Percentiles rank a stretch among this genome's conserved stretches.
Conservation (phyloP, 1,140 invertebrate genomes). For the Drosophila sp. region DNA sequence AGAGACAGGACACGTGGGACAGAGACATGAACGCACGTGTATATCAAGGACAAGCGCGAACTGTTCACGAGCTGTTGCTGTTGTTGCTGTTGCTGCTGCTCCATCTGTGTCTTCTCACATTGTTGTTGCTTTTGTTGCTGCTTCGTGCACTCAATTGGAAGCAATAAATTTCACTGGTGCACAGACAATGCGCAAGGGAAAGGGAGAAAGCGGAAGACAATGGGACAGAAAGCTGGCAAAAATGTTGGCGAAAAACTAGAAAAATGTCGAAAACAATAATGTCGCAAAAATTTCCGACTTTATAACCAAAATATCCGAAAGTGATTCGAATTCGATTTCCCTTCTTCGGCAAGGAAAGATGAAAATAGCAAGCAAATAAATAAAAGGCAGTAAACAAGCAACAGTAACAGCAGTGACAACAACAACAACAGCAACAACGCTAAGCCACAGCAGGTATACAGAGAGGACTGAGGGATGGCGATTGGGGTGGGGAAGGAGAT, state of each 20-base stretch:
- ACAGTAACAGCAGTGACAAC: slow-evolving; percentile 55
- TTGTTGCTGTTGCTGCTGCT: slow-evolving; percentile 29
- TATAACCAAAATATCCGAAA: slow-evolving; percentile 84
- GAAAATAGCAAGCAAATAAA: slow-evolving; percentile 66
- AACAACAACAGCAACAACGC: slow-evolving; percentile 48
- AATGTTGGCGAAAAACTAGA: slow-evolving; percentile 55
- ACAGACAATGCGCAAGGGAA: slow-evolving; percentile 56
- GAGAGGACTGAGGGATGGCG: background rate
- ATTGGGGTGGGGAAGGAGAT: background rate
- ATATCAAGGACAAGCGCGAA: slow-evolving; percentile 79
- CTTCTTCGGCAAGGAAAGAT: slow-evolving; percentile 36
- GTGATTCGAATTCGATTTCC: slow-evolving; percentile 84
- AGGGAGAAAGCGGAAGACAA: slow-evolving; percentile 13
- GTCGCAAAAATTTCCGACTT: slow-evolving; percentile 83
- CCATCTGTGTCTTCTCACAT: slow-evolving; percentile 14
- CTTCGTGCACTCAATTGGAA: slow-evolving; percentile 84
- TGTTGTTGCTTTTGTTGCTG: slow-evolving; percentile 54
- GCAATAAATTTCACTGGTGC: slow-evolving; percentile 83
- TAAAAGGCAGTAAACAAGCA: slow-evolving; percentile 68
- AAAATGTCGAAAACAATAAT: slow-evolving; percentile 82
- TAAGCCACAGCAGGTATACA: slow-evolving; percentile 40
- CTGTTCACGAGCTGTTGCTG: slow-evolving; percentile 68
- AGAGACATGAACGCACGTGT: slow-evolving; percentile 70
- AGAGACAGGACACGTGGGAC: slow-evolving; percentile 31
- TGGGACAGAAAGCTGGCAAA: slow-evolving; percentile 19